These are phyloP conservation scores for Phainopepla nitens DNA, from an alignment of 2,113 vertebrate species.

Conservation along the genomic window DNA sequence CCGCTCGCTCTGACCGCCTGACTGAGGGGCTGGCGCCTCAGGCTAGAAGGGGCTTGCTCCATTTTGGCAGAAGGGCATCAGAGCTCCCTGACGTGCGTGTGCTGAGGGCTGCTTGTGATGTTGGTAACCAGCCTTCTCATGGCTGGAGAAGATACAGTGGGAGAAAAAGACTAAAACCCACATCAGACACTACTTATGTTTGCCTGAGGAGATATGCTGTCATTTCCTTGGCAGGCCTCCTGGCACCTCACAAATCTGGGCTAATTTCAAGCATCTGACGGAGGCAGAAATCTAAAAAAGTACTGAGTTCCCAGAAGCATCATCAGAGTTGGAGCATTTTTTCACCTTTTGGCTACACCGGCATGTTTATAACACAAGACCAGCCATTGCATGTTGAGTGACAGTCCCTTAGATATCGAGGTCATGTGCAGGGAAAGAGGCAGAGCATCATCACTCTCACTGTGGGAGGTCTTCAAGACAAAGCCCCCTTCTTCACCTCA, in stretches of 20 bases:
- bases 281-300: background rate
- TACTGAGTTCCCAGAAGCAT: background rate
- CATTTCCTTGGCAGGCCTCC: background rate
- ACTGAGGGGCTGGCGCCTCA: accelerated
- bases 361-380: background rate
- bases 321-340: background rate
- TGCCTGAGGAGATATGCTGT: background rate
- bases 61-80: background rate
- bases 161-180: background rate
- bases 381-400: background rate
- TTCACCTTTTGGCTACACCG: background rate
- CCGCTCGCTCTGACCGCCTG: accelerated
- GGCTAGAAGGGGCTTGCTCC: background rate
- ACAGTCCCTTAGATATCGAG: accelerated
- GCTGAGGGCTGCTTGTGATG: background rate
- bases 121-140: background rate
- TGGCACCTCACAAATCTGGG: accelerated
- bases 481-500: background rate
- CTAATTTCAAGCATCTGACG: background rate
- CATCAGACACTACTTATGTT: background rate
- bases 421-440: accelerated
- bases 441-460: accelerated
- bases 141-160: background rate
- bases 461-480: background rate
- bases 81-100: background rate